Base-by-base conservation (phyloP, 2,888 invertebrate species). In the Drosophila melanosoma region DNA sequence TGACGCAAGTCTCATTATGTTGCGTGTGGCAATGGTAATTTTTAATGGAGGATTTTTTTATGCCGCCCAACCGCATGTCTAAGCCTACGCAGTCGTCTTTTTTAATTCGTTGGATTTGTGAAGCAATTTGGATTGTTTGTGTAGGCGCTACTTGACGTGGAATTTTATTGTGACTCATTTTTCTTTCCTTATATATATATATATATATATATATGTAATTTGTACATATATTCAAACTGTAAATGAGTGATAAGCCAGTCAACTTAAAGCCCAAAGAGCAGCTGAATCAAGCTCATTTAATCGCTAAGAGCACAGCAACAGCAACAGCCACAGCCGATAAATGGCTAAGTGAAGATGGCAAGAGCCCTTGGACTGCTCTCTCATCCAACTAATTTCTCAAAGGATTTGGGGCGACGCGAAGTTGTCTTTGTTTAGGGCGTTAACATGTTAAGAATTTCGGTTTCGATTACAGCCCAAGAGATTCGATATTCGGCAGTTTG, bases 331-430 rank as follows among this genome's bases (percentile, higher is more conserved):
- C 48, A 52, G 1, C 51, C 52, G 48, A 48, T 62, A 75, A 79
- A 79, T 76, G 74, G 33, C 26, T 45, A 66, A 74, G 61, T 62
- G 63, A 56, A 62, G 53, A 72, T 67, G 66, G 62, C 49, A 59
- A 68, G 49, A 42, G 66, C 65, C 10, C 51, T 56, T 45, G 45
- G 45, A 45, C 45, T 45, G 23, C 15, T 15, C 23, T 45, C 23
- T 57, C 29, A 56, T 35, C 35, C 36, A 72, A 54, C 69, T 75
- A 90, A 87, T 87, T 87, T 90, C 87, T 88, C 80, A 90, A 90
- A 83, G 87, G 87, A 87, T 87, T 87, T 84, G 35, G 57, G 59
- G 56, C 48, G 45, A 64, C 70, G 76, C 76, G 88, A 70, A 64
- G 64, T 72, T 63, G 62, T 45, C 67, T 66, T 73, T 71, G 60